A percentile compares a stretch with the other conserved stretches of the same genome.
Conservation (phyloP, 2,113 vertebrate species). For the Climacteris rufus region DNA sequence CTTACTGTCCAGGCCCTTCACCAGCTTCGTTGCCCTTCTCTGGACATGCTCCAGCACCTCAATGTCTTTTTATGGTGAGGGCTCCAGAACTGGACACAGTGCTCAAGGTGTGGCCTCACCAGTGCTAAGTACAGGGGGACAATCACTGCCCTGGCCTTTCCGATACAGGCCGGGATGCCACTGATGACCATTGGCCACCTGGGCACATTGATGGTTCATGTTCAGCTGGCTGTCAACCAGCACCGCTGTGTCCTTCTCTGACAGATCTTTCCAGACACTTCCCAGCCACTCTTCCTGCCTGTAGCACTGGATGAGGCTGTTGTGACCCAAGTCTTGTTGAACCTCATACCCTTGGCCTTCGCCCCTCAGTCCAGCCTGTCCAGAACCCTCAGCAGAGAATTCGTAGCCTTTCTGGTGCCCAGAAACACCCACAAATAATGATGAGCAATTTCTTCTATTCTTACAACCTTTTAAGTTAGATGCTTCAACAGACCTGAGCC, state of each 20-base stretch:
- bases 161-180: neutral
- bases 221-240: neutral
- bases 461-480: neutral
- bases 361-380: neutral
- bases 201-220: neutral
- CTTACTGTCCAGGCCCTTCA: neutral
- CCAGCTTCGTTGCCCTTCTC: neutral
- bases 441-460: neutral
- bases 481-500: neutral
- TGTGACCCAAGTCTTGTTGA: neutral
- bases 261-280: neutral
- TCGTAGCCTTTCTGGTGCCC: rapidly evolving
- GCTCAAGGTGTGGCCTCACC: neutral
- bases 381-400: neutral
- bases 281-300: neutral
- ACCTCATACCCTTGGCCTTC: neutral
- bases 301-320: neutral
- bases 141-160: neutral
- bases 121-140: neutral
- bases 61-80: neutral
- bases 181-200: neutral
- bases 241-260: neutral
- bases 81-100: neutral
- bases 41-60: neutral
- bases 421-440: neutral